Percentiles rank a stretch among this genome's conserved stretches.
Conservation (phyloP, 1,140 invertebrate genomes). For the Cydia fagiglandana region DNA sequence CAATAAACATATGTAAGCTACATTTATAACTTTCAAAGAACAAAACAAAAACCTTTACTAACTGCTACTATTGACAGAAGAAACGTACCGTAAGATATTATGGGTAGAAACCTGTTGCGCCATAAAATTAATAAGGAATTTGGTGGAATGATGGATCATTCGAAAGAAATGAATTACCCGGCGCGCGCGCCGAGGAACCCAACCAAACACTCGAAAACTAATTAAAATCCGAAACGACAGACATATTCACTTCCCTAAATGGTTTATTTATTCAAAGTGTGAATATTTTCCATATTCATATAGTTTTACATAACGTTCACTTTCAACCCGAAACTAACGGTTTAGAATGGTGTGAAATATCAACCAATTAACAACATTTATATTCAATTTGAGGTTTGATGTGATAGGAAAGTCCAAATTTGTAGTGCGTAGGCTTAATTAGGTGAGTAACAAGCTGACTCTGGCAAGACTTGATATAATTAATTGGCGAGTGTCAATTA, state of each 20-base stretch:
- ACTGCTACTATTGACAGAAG: background rate
- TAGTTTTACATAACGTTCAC: conserved; percentile 21
- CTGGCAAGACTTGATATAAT: conserved; percentile 4
- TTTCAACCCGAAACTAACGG: conserved; percentile 17
- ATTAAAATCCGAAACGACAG: conserved; percentile 14
- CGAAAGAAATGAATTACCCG: conserved; percentile 2
- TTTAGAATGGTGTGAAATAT: conserved; percentile 20
- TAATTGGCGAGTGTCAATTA: conserved; percentile 32
- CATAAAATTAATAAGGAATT: conserved; percentile 10
- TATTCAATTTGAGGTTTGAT: background rate
- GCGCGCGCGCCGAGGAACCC: background rate
- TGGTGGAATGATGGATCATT: conserved; percentile 16
- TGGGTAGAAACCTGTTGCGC: background rate
- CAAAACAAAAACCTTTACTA: background rate
- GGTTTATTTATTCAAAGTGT: conserved; percentile 29
- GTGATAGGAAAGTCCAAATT: conserved; percentile 9
- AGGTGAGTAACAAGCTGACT: conserved; percentile 7
- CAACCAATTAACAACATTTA: conserved; percentile 12
- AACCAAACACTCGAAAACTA: conserved; percentile 2
- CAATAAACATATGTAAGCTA: too few species aligned
- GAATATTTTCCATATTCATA: conserved; percentile 24
- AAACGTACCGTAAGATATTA: conserved; percentile 8
- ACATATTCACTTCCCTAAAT: conserved; percentile 27
- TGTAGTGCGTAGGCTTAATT: conserved; percentile 4
- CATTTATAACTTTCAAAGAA: background rate